These are phyloP conservation scores for Limanda limanda DNA, from an alignment of 2,113 vertebrate species.

Conservation along the genomic window DNA sequence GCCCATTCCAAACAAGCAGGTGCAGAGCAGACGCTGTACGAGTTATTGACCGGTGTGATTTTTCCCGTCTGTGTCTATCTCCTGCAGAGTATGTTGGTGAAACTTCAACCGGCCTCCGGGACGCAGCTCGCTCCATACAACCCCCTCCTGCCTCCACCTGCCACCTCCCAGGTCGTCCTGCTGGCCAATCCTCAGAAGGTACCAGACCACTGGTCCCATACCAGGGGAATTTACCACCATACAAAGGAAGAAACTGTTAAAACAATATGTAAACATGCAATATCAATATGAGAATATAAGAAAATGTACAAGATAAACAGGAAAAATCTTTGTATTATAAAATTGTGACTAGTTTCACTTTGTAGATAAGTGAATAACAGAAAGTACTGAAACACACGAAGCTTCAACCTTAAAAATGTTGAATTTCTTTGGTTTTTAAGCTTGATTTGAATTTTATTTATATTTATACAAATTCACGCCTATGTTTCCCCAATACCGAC, in stretches of 20 bases:
- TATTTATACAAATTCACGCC: neutral
- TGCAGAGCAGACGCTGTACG: neutral
- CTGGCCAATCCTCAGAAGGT: conserved; percentile 88
- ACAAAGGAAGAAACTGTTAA: no score
- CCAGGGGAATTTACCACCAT: neutral
- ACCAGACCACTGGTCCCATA: neutral
- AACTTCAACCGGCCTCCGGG: conserved; percentile 86
- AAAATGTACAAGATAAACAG: no score
- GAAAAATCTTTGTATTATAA: no score
- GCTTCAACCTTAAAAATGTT: neutral
- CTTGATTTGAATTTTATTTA: neutral
- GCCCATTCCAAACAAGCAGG: no score
- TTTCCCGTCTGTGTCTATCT: neutral
- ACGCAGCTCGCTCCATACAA: conserved; percentile 87
- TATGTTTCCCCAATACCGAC: neutral
- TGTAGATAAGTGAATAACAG: no score
- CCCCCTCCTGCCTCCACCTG: conserved; percentile 84
- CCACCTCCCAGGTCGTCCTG: conserved; percentile 89
- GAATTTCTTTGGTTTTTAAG: neutral
- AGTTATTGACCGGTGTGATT: neutral
- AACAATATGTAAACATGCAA: no score
- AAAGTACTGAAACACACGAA: no score
- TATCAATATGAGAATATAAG: no score
- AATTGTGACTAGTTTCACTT: no score
- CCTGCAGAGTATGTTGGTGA: conserved; percentile 86